Evolutionary conservation across 2,888 invertebrate genomes (phyloP).

Genomic region (Mythimna albipuncta): DNA sequence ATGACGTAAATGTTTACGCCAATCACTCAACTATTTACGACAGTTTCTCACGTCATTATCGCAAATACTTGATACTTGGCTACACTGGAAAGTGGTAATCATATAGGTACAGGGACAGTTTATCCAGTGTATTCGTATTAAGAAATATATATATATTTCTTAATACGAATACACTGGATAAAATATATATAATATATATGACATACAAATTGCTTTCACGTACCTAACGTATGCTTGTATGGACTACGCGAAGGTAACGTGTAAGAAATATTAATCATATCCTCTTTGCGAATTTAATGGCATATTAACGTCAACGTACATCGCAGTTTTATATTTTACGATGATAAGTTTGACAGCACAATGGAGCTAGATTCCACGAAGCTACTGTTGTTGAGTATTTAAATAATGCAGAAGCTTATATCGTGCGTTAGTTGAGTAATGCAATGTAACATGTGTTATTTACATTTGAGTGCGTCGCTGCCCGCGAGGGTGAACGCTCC

Average conservation of each 20-base stretch:
- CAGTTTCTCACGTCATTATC: constrained; percentile 58
- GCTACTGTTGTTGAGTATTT: constrained; percentile 52
- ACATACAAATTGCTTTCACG: constrained; percentile 78
- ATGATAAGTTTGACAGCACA: constrained; percentile 74
- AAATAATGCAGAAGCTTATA: constrained; percentile 53
- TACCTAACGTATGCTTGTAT: constrained; percentile 56
- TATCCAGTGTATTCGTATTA: constrained; percentile 62
- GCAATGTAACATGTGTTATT: constrained; percentile 47
- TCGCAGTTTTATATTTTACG: constrained; percentile 67
- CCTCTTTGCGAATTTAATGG: constrained; percentile 70
- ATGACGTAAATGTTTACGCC: constrained; percentile 51
- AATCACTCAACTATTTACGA: constrained; percentile 44
- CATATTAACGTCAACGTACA: constrained; percentile 57
- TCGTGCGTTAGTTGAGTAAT: constrained; percentile 38
- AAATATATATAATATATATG: too few relatives aligned
- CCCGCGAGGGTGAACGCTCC: constrained; percentile 60
- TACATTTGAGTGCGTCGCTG: constrained; percentile 61
- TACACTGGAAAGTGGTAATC: constrained; percentile 38
- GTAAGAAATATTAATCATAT: constrained; percentile 79
- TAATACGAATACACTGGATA: too few relatives aligned
- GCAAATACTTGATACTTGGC: constrained; percentile 35
- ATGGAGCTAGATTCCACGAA: constrained; percentile 65
- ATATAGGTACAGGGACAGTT: constrained; percentile 53
- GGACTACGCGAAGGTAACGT: constrained; percentile 64
- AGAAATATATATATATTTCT: constrained; percentile 64